Base-by-base conservation (phyloP, 2,888 invertebrate species). In the Polydrusus cervinus region DNA sequence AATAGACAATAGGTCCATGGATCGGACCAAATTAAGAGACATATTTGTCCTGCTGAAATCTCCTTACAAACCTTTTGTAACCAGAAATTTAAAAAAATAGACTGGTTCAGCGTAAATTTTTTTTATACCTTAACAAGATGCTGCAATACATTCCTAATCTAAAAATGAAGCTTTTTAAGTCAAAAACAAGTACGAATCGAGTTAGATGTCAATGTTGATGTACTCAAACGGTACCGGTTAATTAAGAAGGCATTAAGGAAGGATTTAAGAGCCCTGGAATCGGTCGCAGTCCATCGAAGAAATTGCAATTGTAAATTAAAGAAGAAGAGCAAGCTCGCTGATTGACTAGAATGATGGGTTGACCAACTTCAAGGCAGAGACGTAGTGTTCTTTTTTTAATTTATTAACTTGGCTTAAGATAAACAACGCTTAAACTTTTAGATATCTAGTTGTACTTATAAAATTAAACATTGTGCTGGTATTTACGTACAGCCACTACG, bases 281-380 rank as follows among this genome's bases (percentile, higher is more conserved):
- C 18, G 25, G 34, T 66, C 40, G 30, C 34, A 18, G 20, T 53
- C 11, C 53, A 51, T 38, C 51, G 40, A 53, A 38, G 66, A 34
- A 38, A 66, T 66, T 38, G 66, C 47, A 13, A 38, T 66, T 40
- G 53, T 66, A 66, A 66, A 66, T 66, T 51, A 53, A 66, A 53
- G 66, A 66, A 66, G 66, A 66, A 53, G 65, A 65, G 47, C 30
- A 49, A 20, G 13, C 8, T 38, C 16, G 6, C 61, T 40, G 61
- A 61, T 20, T 51, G 51, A 51, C 51, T 20, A 9, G 25, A 11
- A 20, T 20, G 51, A 8, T 20, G 5, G 3, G 51, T 51, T 51
- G 51, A 51, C 20, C 18, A 51, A 51, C 40, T 40, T 61, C 16
- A 30, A 30, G 34, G 0, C 57, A 57, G 57, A 18, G 57, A 14